Evolutionary conservation across 2,797 vertebrate species (phyloP), one percentile per base, ranked within the genome.

Genomic region (Zenarchopterus dispar): DNA sequence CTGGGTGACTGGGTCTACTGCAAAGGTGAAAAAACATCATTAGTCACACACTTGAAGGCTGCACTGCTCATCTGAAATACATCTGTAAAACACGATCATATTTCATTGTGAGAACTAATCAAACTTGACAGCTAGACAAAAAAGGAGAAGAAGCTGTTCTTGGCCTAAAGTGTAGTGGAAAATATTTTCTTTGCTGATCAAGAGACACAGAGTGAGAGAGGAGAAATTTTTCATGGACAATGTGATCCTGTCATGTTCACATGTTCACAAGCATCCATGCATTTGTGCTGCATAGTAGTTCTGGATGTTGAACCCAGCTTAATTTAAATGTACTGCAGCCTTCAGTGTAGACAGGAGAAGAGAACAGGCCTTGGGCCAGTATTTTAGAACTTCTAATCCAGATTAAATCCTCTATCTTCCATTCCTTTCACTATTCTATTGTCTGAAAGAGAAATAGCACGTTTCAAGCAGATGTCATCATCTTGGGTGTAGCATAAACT

Each of bases 381-480:
- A 76, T 86, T 91, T 87, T 73, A 77, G 73, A 85, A 67, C 54
- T 68, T 77, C 84, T 90, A 90, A 92, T 91, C 89, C 91, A 89
- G 87, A 91, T 92, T 90, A 88, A 88, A 80, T 16, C 67, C 84
- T 65, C 75, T 71, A 76, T 67, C 73, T 70, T 70, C 64, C 71
- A 31, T 75, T 80, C 75, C 57, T 84, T 84, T 81, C 69, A 78
- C 75, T 70, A 58, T 75, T 82, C 68, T 77, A 85, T 88, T 89
- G 80, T 84, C 58, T 69, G 57, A 28, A 65, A 72, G 72, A 70
- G 67, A 82, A 89, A 87, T 79, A 78, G 73, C 73, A 75, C 74
- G 80, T 90, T 91, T 91, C 86, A 79, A 75, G 84, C 80, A 77
- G 78, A 89, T 91, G 87, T 91, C 89, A 89, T 91, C 90, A 92